Conservation (phyloP, 2,113 vertebrate genomes). For the Leucoraja erinaceus region DNA sequence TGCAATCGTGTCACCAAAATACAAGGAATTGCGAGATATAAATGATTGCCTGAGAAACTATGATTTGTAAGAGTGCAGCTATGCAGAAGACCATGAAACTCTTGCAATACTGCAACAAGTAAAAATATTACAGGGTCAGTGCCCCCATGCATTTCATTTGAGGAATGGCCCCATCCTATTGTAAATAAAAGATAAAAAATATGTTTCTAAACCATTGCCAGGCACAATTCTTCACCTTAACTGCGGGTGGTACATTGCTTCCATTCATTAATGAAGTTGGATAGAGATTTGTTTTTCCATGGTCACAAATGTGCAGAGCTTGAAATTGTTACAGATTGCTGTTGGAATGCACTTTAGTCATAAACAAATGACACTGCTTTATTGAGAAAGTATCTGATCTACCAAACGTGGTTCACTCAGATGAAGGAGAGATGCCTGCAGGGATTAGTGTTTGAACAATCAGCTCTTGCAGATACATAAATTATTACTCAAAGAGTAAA, state of each 20-base stretch:
- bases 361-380: conserved; percentile 3
- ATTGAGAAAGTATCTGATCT: conserved; percentile 1
- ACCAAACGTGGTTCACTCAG: neutral
- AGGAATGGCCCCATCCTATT: neutral
- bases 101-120: neutral
- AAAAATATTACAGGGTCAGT: neutral
- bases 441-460: neutral
- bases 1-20: neutral
- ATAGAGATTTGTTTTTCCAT: neutral
- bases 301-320: neutral
- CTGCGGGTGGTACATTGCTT: neutral
- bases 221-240: neutral
- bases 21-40: neutral
- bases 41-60: neutral
- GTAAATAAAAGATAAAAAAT: neutral
- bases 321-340: conserved; percentile 26
- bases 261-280: neutral
- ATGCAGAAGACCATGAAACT: neutral
- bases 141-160: neutral
- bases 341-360: neutral
- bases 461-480: neutral
- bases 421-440: neutral
- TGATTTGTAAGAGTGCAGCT: neutral
- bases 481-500: neutral
- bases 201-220: neutral